These are phyloP conservation scores for Crotalus tigris DNA, from an alignment of 2,113 vertebrate genomes.

Conservation along the genomic window DNA sequence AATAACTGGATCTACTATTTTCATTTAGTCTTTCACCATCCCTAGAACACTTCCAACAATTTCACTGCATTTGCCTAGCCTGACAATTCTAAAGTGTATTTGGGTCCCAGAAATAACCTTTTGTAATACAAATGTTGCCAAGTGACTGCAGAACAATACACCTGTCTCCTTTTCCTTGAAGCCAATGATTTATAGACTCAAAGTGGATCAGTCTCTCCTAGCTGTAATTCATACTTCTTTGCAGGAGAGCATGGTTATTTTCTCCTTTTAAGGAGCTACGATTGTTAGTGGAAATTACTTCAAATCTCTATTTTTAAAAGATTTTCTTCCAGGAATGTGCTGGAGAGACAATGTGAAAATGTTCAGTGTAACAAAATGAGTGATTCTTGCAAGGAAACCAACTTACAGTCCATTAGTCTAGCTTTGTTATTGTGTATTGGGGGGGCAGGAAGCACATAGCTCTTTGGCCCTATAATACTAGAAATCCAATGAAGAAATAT, in stretches of 20 bases:
- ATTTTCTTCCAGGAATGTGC: background rate
- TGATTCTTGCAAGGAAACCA: slow-evolving; percentile 42
- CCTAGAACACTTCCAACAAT: slow-evolving; percentile 42
- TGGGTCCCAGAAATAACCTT: slow-evolving; percentile 50
- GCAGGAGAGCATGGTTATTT: slow-evolving; percentile 41
- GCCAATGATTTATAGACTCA: slow-evolving; percentile 51
- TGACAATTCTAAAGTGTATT: slow-evolving; percentile 52
- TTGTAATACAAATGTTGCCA: slow-evolving; percentile 48
- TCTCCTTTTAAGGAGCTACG: slow-evolving; percentile 49
- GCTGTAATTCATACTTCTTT: slow-evolving; percentile 42
- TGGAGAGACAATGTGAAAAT: slow-evolving; percentile 17
- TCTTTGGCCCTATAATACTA: slow-evolving; percentile 42
- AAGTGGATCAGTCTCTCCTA: slow-evolving; percentile 36
- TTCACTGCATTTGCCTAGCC: slow-evolving; percentile 51
- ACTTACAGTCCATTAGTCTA: slow-evolving; percentile 38
- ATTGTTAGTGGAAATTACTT: slow-evolving; percentile 26
- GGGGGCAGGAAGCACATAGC: background rate
- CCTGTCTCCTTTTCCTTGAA: slow-evolving; percentile 30
- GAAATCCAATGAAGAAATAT: slow-evolving; percentile 53
- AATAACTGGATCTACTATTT: slow-evolving; percentile 47
- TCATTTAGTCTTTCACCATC: slow-evolving; percentile 35
- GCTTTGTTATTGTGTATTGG: slow-evolving; percentile 13
- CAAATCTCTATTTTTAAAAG: slow-evolving; percentile 24
- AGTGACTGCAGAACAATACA: slow-evolving; percentile 9
- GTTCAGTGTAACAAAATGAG: slow-evolving; percentile 35